Conservation (phyloP, 2,888 invertebrate species). For the Drosophila trichaetosa region DNA sequence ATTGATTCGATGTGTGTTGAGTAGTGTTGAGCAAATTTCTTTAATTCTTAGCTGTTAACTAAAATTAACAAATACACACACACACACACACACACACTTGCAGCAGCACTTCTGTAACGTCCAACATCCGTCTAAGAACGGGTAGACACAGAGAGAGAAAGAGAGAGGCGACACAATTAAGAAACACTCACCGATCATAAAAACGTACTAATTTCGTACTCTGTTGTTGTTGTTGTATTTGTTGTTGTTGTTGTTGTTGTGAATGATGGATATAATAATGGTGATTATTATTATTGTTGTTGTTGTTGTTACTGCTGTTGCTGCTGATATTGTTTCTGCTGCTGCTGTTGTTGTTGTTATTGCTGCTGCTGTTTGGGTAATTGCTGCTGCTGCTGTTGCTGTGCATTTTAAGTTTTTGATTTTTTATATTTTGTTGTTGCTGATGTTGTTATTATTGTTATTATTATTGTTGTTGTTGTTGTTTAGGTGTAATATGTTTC, state of each 20-base stretch:
- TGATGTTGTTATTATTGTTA: neutral
- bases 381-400: conserved; percentile 53
- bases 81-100: conserved; percentile 16
- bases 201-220: conserved; percentile 52
- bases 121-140: conserved; percentile 12
- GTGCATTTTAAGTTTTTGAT: conserved; percentile 58
- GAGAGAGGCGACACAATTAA: conserved; percentile 3
- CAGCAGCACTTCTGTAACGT: neutral
- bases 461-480: neutral
- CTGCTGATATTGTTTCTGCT: conserved; percentile 54
- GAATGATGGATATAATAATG: conserved; percentile 31
- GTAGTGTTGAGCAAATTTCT: neutral
- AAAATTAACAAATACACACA: conserved; percentile 8
- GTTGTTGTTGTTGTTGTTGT: conserved; percentile 28
- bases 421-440: neutral
- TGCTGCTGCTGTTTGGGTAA: conserved; percentile 42
- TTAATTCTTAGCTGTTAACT: neutral
- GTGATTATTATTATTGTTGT: conserved; percentile 30
- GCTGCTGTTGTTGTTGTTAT: conserved; percentile 49
- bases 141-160: neutral
- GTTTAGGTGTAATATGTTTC: conserved; percentile 9
- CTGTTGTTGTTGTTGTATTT: conserved; percentile 36
- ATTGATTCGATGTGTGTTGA: neutral
- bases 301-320: conserved; percentile 46
- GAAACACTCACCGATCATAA: conserved; percentile 68